These are phyloP conservation scores for Hydrolagus affinis DNA, from an alignment of 2,113 vertebrate species.

Conservation along the genomic window DNA sequence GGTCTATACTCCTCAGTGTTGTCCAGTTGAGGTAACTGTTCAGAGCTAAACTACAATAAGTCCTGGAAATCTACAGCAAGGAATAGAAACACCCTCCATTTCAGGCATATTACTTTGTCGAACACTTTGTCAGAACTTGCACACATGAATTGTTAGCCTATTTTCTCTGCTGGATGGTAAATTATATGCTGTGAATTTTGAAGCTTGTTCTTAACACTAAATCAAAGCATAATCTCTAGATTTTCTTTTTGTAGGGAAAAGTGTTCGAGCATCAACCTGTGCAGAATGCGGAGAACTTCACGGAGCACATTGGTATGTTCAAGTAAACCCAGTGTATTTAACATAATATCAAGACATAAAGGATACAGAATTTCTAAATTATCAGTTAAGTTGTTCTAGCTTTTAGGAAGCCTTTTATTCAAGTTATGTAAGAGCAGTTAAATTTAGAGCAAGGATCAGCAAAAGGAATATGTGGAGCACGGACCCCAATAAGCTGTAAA, in stretches of 20 bases:
- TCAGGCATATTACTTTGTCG: background rate
- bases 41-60: background rate
- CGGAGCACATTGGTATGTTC: conserved; percentile 24
- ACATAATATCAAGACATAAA: background rate
- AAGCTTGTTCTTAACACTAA: background rate
- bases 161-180: background rate
- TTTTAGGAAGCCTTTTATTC: background rate
- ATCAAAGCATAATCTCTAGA: background rate
- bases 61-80: background rate
- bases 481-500: no score
- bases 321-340: background rate
- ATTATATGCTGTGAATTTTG: background rate
- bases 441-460: no score
- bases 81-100: background rate
- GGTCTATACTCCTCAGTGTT: no score
- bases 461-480: no score
- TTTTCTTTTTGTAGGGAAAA: conserved; percentile 14
- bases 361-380: background rate
- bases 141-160: background rate
- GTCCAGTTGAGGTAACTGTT: no score
- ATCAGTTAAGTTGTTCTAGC: background rate
- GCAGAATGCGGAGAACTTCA: background rate
- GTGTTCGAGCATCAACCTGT: background rate
- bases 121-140: background rate
- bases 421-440: no score